Evolutionary conservation across 2,797 vertebrate genomes (phyloP).

Genomic region (Pseudochaenichthys georgianus): DNA sequence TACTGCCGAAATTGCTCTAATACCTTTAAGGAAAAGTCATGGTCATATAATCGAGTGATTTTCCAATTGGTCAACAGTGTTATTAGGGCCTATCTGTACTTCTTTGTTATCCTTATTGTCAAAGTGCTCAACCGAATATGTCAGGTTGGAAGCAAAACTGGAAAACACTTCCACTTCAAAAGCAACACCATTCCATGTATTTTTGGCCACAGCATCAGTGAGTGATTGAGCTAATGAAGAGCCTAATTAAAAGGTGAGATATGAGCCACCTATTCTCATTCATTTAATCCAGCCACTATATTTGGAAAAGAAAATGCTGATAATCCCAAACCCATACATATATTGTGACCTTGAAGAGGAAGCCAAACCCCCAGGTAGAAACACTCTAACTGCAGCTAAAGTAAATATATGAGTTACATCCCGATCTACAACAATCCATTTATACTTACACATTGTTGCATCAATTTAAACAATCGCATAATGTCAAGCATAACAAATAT

Average conservation of each 20-base stretch:
- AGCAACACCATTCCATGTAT: conserved; percentile 22
- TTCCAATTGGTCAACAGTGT: conserved; percentile 14
- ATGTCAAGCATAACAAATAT: not conserved
- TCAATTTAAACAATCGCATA: not conserved
- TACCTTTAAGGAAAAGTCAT: conserved; percentile 23
- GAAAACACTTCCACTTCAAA: conserved; percentile 29
- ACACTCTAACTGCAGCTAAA: not conserved
- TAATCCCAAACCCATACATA: too few species aligned
- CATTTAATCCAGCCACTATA: conserved; percentile 15
- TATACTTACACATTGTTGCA: not conserved
- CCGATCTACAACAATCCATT: not conserved
- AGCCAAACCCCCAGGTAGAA: too few species aligned
- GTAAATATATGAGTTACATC: not conserved
- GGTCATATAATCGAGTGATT: conserved; percentile 17
- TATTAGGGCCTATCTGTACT: conserved; percentile 22
- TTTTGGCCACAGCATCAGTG: not conserved
- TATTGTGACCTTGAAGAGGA: too few species aligned
- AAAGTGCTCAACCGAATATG: conserved; percentile 30
- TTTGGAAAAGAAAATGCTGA: not conserved
- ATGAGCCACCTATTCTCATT: conserved; percentile 1
- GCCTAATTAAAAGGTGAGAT: conserved; percentile 28
- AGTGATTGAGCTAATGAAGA: conserved; percentile 29
- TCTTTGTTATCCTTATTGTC: conserved; percentile 38
- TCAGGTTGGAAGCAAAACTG: conserved; percentile 33
- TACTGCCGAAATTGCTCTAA: conserved; percentile 24